Base-by-base conservation (phyloP, 92 coral and sea anemone genomes). In the Anthopleura xanthogrammica region DNA sequence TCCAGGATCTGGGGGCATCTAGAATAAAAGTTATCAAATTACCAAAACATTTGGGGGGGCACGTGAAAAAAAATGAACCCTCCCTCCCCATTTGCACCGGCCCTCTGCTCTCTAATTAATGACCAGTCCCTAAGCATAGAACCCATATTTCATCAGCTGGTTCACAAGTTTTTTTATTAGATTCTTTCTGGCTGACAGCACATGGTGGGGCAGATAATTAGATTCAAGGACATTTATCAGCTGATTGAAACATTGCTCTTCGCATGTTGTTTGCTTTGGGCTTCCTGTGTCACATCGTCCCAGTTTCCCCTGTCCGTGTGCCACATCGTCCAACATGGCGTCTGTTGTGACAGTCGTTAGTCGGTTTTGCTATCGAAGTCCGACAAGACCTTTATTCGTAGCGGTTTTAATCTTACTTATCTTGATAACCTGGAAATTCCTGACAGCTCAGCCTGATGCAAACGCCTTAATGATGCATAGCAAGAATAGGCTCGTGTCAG, bases 321-420 rank as follows among this genome's bases (percentile, higher is more conserved):
- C 42, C 5, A n/a, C 82, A 58, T 79, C 14, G 5, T 19, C 52
- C 86, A 85, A 78, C 83, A 85, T 85, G 88, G 88, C 88, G 88
- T 78, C 88, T 39, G 40, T 85, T 29, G 43, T 66, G 76, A 85
- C 88, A 5, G 65, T 85, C 17, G 77, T 85, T 14, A 71, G 81
- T 78, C 83, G 88, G 23, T 68, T 71, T 78, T 78, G 80, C 58
- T 79, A 85, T 64, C 77, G 88, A 79, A 85, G 81, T 79, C 88
- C 88, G 17, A 79, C 83, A 29, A 60, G 88, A 24, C 88, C 88
- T 80, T 40, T 85, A 42, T 85, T 76, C 65, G 83, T 85, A 48
- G 88, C 83, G 20, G 88, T 62, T 46, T 46, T 85, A 23, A 79
- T 85, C 57, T 52, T 79, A 70, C 76, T 85, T 52, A 85, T 85